These are phyloP conservation scores for Etheostoma spectabile DNA, from an alignment of 2,113 vertebrate genomes.

Conservation along the genomic window DNA sequence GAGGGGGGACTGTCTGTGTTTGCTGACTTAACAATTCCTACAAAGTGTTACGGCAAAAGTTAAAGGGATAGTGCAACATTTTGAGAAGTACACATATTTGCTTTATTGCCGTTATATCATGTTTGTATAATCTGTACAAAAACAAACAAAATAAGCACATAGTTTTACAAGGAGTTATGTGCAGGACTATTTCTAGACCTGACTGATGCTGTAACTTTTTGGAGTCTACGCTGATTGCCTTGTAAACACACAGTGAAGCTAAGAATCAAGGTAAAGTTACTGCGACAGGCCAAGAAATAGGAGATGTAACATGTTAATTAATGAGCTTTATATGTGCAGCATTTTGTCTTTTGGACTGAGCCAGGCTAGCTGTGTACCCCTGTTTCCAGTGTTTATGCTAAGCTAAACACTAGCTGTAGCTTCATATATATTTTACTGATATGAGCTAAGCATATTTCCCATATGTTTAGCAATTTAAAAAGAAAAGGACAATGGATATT, in stretches of 20 bases:
- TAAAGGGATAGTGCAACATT: not conserved
- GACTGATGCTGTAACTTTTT: not conserved
- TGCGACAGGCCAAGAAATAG: not conserved
- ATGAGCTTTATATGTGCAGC: not conserved
- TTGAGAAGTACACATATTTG: not conserved
- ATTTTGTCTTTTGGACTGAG: not conserved
- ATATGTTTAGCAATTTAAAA: no score
- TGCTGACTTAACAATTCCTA: not conserved
- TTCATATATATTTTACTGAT: not conserved
- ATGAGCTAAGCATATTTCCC: not conserved
- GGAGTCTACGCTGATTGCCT: no score
- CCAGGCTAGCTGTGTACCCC: not conserved
- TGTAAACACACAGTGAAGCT: no score
- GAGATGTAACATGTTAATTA: not conserved
- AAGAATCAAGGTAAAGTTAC: not conserved
- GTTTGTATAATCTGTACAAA: not conserved
- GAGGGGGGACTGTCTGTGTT: slow-evolving; percentile 7
- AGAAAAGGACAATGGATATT: no score
- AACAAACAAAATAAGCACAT: not conserved
- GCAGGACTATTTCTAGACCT: not conserved
- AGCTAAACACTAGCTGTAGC: slow-evolving; percentile 11
- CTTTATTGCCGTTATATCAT: not conserved
- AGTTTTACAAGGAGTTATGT: not conserved
- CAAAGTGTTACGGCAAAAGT: not conserved
- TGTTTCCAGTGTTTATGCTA: not conserved